Conservation (phyloP, 2,113 vertebrate genomes). For the Entomyzon cyanotis region DNA sequence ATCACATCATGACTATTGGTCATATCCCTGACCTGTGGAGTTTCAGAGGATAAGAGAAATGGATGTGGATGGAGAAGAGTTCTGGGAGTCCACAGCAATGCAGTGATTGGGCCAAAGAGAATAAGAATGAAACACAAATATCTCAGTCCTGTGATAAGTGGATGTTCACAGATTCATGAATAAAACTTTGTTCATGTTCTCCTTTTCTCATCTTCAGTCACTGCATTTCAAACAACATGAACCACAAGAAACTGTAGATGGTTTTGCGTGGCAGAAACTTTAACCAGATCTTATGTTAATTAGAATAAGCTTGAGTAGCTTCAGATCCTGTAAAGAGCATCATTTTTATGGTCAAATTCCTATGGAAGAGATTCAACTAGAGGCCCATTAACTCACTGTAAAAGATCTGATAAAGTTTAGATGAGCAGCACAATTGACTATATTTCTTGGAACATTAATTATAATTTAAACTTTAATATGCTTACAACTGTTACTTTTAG, state of each 20-base stretch:
- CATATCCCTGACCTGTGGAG: not conserved
- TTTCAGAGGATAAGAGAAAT: not conserved
- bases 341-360: not conserved
- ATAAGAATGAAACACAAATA: not conserved
- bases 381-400: not conserved
- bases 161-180: not conserved
- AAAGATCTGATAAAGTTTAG: conserved; percentile 11
- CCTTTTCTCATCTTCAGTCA: not conserved
- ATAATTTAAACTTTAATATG: not conserved
- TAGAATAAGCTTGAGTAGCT: not conserved
- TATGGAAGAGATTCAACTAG: not conserved
- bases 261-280: not conserved
- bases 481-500: not conserved
- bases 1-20: not conserved
- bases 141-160: not conserved
- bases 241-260: not conserved
- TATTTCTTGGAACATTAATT: conserved; percentile 41
- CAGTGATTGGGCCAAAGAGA: not conserved
- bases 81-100: not conserved
- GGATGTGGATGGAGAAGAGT: not conserved
- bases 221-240: not conserved
- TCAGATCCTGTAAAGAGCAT: not conserved
- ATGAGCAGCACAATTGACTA: not conserved
- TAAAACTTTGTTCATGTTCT: not conserved
- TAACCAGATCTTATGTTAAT: not conserved